Percentiles rank a stretch among this genome's conserved stretches.
Conservation (phyloP, 2,797 vertebrate species). For the Tamandua tetradactyla region DNA sequence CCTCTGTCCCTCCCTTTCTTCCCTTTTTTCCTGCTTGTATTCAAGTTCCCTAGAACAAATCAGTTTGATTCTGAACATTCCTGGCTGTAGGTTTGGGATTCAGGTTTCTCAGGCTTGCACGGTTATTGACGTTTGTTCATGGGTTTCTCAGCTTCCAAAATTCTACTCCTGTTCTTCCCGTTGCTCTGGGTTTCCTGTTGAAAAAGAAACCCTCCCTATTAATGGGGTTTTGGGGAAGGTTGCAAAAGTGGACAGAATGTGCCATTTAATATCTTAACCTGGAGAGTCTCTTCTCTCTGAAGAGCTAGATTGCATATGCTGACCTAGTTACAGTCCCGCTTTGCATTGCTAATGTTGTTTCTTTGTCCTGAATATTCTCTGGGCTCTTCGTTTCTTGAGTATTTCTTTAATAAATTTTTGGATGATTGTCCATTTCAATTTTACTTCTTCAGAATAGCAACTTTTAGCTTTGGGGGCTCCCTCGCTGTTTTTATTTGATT, state of each 20-base stretch:
- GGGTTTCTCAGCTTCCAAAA: background rate
- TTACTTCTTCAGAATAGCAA: background rate
- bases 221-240: background rate
- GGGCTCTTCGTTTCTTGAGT: background rate
- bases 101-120: background rate
- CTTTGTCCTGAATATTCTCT: background rate
- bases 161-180: background rate
- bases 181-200: background rate
- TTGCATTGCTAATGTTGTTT: accelerated
- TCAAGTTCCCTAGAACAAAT: background rate
- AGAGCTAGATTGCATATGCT: accelerated
- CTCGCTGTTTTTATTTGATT: background rate
- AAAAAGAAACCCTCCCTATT: background rate
- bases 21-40: background rate
- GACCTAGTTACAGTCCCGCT: accelerated
- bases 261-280: accelerated
- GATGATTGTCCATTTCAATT: background rate
- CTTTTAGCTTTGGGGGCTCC: background rate
- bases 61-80: accelerated
- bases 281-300: no score
- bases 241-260: accelerated
- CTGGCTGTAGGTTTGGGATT: background rate
- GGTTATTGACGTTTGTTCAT: accelerated
- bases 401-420: background rate
- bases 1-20: no score